phyloP scores from a whole-genome alignment of 2,797 vertebrate species.

The Jordanella pulchra region DNA sequence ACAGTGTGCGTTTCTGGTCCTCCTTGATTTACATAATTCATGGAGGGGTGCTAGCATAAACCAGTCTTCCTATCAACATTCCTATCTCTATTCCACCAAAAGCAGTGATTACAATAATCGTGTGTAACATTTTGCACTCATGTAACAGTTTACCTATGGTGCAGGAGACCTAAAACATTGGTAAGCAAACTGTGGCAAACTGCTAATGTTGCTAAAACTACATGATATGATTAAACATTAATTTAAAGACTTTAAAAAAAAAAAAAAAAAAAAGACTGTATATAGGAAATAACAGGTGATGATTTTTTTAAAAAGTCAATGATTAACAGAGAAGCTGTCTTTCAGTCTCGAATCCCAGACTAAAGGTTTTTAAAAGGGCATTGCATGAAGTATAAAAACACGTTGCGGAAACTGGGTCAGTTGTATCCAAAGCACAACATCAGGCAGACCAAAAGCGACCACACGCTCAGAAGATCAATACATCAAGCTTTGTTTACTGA shows the following conservation, averaged over 20 bases:
- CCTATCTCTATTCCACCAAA: too few species aligned
- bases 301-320: conserved; percentile 1
- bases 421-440: conserved; percentile 18
- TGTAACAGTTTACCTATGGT: too few species aligned
- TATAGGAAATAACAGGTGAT: background rate
- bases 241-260: background rate
- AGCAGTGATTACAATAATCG: too few species aligned
- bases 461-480: conserved; percentile 22
- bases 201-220: too few species aligned
- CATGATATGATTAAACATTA: too few species aligned
- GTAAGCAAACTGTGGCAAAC: too few species aligned
- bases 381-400: background rate
- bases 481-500: conserved; percentile 23
- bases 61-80: too few species aligned
- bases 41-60: too few species aligned
- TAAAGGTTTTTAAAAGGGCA: conserved; percentile 5
- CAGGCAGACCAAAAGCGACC: conserved; percentile 24
- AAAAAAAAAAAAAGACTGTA: background rate
- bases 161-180: too few species aligned
- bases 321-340: conserved; percentile 2
- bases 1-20: too few species aligned
- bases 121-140: too few species aligned
- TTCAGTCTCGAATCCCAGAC: background rate
- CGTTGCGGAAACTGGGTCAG: conserved; percentile 19
- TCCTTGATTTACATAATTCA: too few species aligned